Percentiles rank a stretch among this genome's conserved stretches.
These are phyloP conservation scores for Periophthalmus modestus DNA, from an alignment of 2,113 vertebrate genomes.

Conservation along the genomic window DNA sequence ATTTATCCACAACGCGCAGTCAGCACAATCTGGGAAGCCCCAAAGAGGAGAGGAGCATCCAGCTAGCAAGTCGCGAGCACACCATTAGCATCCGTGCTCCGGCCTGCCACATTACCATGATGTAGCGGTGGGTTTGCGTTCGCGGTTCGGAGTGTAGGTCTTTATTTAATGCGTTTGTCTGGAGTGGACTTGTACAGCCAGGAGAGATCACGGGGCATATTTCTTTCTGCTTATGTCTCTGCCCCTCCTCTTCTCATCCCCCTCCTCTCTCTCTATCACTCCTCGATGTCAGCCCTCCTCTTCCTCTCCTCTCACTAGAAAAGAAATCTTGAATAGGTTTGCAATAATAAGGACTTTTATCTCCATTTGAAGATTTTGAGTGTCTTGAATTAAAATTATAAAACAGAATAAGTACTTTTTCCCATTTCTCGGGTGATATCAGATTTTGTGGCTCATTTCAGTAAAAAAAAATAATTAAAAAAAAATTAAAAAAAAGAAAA, in stretches of 20 bases:
- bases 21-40: not conserved
- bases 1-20: not conserved
- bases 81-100: constrained; percentile 9
- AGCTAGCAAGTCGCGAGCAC: constrained; percentile 6
- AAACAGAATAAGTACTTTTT: too few relatives aligned
- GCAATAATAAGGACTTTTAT: too few relatives aligned
- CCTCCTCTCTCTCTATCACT: constrained; percentile 39
- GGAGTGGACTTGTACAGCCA: constrained; percentile 42
- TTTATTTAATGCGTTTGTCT: constrained; percentile 60
- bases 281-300: too few relatives aligned
- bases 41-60: not conserved
- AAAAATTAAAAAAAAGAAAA: too few relatives aligned
- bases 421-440: too few relatives aligned
- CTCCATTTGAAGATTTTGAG: too few relatives aligned
- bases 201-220: constrained; percentile 48
- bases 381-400: too few relatives aligned
- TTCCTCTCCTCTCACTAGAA: not conserved
- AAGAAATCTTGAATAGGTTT: too few relatives aligned
- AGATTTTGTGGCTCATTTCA: too few relatives aligned
- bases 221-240: constrained; percentile 18
- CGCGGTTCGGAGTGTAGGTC: constrained; percentile 50
- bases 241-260: constrained; percentile 16
- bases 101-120: constrained; percentile 46
- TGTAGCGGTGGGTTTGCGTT: constrained; percentile 24
- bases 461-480: too few relatives aligned